phyloP scores from a whole-genome alignment of 1,140 invertebrate genomes.

The Trachelipus rathkii region DNA sequence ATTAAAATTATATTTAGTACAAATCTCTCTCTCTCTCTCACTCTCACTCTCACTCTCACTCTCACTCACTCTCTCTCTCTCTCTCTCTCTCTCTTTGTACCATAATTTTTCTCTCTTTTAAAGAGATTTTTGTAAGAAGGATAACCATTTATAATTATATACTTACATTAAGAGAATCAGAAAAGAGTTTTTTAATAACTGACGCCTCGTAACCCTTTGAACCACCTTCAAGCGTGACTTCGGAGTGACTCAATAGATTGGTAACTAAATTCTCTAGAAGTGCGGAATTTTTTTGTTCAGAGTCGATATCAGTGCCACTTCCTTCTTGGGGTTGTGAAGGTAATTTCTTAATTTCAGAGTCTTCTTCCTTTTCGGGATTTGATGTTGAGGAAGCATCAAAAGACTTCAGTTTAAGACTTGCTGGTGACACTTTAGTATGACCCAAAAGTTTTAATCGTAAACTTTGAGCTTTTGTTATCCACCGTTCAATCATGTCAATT shows the following conservation, averaged over 20 bases:
- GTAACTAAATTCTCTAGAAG: background rate
- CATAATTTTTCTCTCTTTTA: too few species aligned
- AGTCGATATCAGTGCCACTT: background rate
- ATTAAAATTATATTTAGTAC: too few species aligned
- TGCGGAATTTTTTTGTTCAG: background rate
- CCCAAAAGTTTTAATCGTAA: background rate
- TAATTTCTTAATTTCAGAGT: background rate
- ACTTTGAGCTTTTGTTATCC: background rate
- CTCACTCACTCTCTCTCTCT: too few species aligned
- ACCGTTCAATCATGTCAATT: slow-evolving; percentile 1
- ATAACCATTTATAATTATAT: too few species aligned
- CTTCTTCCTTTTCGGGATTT: background rate
- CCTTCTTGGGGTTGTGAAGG: background rate
- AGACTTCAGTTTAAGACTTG: background rate
- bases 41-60: too few species aligned
- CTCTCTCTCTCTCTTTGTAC: too few species aligned
- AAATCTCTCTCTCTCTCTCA: too few species aligned
- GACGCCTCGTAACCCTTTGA: background rate
- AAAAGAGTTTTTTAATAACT: slow-evolving; percentile 1
- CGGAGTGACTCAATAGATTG: background rate
- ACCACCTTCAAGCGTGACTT: background rate
- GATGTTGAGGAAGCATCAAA: background rate
- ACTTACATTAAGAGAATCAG: background rate
- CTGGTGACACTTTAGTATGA: background rate
- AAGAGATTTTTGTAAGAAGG: too few species aligned